Percentiles rank a stretch among this genome's conserved stretches.
Evolutionary conservation across 2,113 vertebrate genomes (phyloP).

Genomic region (Melanocharis versteri): DNA sequence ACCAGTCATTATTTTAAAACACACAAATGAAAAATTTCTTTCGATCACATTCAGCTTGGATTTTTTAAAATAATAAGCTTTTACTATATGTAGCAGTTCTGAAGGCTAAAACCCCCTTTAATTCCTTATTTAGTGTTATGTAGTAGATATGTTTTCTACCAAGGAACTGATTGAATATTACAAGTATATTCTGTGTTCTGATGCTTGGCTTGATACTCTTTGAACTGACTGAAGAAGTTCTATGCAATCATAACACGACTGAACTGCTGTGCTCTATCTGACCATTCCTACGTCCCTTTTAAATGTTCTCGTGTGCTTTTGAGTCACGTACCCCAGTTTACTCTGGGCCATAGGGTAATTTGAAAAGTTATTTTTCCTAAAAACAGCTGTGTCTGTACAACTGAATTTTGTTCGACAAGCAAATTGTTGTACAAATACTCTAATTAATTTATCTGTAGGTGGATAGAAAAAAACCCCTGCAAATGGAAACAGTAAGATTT

Average conservation of each 20-base stretch:
- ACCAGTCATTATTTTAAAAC: not conserved
- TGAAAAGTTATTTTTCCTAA: not conserved
- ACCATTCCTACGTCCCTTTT: not conserved
- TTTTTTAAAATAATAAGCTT: not conserved
- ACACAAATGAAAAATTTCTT: not conserved
- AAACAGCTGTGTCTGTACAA: not conserved
- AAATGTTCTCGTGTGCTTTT: not conserved
- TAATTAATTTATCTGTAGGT: not conserved
- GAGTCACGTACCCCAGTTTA: not conserved
- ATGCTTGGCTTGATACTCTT: not conserved
- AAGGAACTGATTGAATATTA: not conserved
- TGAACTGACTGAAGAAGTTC: not conserved
- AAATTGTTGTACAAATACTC: not conserved
- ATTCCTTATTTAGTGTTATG: not conserved
- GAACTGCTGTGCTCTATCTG: not conserved
- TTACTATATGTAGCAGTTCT: not conserved
- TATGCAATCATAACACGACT: not conserved
- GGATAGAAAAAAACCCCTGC: not conserved
- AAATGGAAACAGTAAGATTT: not conserved
- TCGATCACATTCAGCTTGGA: not conserved
- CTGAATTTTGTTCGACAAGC: not conserved
- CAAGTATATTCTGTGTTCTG: not conserved
- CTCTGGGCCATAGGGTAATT: not conserved
- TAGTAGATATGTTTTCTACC: not conserved
- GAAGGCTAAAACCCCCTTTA: not conserved